Percentiles rank a stretch among this genome's conserved stretches.
Conservation (phyloP, 2,113 vertebrate genomes). For the Ailurus styani region DNA sequence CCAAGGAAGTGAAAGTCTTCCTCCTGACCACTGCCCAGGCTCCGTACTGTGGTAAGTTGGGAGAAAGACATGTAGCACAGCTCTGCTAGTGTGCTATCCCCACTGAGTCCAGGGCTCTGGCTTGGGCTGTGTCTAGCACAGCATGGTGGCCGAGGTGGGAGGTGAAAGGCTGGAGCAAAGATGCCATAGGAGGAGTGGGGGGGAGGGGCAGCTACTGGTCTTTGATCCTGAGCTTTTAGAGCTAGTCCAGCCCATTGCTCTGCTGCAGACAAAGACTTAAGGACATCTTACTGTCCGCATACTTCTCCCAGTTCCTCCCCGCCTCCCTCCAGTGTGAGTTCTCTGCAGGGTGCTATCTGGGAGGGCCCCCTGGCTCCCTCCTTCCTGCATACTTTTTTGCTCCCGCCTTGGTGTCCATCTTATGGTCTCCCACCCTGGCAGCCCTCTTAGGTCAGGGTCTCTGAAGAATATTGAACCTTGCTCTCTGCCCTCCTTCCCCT, state of each 20-base stretch:
- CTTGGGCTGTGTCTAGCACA: background rate
- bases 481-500: background rate
- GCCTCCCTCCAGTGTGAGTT: background rate
- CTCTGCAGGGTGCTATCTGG: background rate
- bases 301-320: background rate
- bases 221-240: background rate
- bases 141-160: background rate
- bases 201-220: background rate
- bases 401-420: background rate
- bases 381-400: background rate
- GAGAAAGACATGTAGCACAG: rapidly evolving
- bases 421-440: background rate
- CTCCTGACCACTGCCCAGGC: constrained; percentile 84
- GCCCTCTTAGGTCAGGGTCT: background rate
- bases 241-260: background rate
- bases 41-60: constrained; percentile 90
- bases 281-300: background rate
- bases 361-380: too few relatives aligned
- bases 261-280: background rate
- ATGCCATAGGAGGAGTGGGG: background rate
- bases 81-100: background rate
- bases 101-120: background rate
- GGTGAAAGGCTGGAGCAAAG: background rate
- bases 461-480: background rate
- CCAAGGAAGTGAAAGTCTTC: constrained; percentile 87